A percentile compares a stretch with the other conserved stretches of the same genome.
phyloP scores from a whole-genome alignment of 1,140 invertebrate species.

The Pogonomyrmex californicus region DNA sequence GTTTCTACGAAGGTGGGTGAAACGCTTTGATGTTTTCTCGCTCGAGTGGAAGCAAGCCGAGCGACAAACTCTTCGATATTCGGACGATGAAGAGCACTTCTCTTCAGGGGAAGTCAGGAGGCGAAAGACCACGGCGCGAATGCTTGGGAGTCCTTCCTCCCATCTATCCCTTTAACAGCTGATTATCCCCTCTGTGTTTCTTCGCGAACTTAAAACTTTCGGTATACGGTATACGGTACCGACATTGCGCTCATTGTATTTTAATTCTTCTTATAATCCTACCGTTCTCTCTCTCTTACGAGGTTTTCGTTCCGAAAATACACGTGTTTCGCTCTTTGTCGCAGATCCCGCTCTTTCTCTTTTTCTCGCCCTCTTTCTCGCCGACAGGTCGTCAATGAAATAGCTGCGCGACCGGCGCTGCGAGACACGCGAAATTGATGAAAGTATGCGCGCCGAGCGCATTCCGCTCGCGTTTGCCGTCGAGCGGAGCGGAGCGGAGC shows the following conservation, averaged over 20 bases:
- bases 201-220: conserved; percentile 20
- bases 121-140: not conserved
- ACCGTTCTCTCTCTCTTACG: not conserved
- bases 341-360: not conserved
- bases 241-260: not conserved
- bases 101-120: conserved; percentile 56
- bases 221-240: not conserved
- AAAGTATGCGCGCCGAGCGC: conserved; percentile 69
- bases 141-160: conserved; percentile 14
- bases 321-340: not conserved
- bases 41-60: conserved; percentile 81
- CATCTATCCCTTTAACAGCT: conserved; percentile 10
- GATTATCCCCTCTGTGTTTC: conserved; percentile 7
- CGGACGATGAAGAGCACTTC: conserved; percentile 85
- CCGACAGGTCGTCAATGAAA: conserved; percentile 70
- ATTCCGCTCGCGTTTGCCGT: conserved; percentile 72
- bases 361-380: not conserved
- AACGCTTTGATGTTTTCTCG: conserved; percentile 85
- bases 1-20: conserved; percentile 49
- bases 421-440: conserved; percentile 75
- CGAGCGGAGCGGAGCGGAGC: conserved; percentile 55
- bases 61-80: conserved; percentile 87
- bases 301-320: conserved; percentile 47
- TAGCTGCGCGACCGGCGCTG: conserved; percentile 51
- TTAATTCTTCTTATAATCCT: not conserved